Conservation (phyloP, 2,888 invertebrate species). For the Acleris sparsana region DNA sequence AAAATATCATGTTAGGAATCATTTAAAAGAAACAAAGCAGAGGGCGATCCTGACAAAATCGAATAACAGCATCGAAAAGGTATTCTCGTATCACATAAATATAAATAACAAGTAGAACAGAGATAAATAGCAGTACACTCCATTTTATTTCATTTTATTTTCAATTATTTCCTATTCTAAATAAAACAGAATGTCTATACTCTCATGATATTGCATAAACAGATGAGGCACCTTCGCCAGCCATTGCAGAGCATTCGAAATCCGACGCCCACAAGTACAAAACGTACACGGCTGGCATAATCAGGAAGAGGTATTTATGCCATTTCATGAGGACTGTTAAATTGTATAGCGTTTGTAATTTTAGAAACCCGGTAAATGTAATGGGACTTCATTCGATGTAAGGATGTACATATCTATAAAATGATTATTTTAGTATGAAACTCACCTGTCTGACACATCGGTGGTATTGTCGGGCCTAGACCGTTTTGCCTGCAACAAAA, state of each 20-base stretch:
- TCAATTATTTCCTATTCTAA: not conserved
- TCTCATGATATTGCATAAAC: conserved; percentile 2
- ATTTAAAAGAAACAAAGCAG: too few species aligned
- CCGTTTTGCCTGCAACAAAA: conserved; percentile 87
- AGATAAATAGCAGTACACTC: too few species aligned
- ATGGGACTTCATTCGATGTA: too few species aligned
- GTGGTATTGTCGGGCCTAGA: conserved; percentile 86
- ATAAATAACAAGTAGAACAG: too few species aligned
- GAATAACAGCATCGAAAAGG: too few species aligned
- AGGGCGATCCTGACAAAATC: too few species aligned
- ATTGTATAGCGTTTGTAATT: not conserved
- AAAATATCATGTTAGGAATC: too few species aligned
- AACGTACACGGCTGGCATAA: not conserved
- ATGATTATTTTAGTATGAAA: conserved; percentile 29
- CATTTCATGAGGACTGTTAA: not conserved
- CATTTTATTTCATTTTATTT: too few species aligned
- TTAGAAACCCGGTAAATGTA: too few species aligned
- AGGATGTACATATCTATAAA: not conserved
- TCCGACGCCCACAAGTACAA: conserved; percentile 1
- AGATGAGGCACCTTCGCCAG: conserved; percentile 5
- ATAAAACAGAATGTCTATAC: not conserved
- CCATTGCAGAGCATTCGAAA: not conserved
- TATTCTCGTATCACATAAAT: too few species aligned
- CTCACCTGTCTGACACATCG: conserved; percentile 88
- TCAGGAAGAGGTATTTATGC: not conserved